Conservation (phyloP, 2,888 invertebrate genomes). For the Physocephala rufipes region DNA sequence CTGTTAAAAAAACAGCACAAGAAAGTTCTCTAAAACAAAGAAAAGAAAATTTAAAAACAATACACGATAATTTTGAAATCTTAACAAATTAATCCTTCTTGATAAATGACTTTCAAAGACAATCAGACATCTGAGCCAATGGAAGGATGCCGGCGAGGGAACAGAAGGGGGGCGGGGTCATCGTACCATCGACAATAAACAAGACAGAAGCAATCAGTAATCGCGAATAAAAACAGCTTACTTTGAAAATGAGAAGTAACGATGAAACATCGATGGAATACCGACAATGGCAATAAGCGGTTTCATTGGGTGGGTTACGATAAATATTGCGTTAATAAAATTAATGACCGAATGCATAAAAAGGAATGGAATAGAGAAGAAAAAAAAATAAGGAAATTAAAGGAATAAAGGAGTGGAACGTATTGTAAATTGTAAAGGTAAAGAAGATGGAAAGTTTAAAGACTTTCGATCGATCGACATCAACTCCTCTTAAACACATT, state of each 20-base stretch:
- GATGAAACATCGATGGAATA: background rate
- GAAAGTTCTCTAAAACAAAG: background rate
- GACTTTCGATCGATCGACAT: too few relatives aligned
- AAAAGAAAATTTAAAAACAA: background rate
- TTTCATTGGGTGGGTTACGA: background rate
- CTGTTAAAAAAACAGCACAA: background rate
- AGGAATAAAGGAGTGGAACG: background rate
- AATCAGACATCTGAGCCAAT: background rate
- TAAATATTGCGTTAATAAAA: slow-evolving; percentile 20
- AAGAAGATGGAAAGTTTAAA: too few relatives aligned
- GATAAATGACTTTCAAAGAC: slow-evolving; percentile 20
- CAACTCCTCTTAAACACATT: too few relatives aligned
- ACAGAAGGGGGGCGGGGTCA: background rate
- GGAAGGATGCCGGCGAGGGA: background rate
- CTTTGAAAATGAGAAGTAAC: background rate
- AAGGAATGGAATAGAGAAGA: too few relatives aligned
- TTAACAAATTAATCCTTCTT: slow-evolving; percentile 8
- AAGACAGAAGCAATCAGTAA: background rate
- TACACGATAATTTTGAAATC: background rate
- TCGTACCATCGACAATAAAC: background rate
- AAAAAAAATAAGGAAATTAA: slow-evolving; percentile 2
- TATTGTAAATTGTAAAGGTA: background rate
- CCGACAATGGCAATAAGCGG: too few relatives aligned
- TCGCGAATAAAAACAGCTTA: background rate
- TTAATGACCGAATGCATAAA: slow-evolving; percentile 6